Percentiles rank a stretch among this genome's conserved stretches.
These are phyloP conservation scores for Pocillopora meandrina DNA, from an alignment of 92 coral and sea anemone species.

Conservation along the genomic window DNA sequence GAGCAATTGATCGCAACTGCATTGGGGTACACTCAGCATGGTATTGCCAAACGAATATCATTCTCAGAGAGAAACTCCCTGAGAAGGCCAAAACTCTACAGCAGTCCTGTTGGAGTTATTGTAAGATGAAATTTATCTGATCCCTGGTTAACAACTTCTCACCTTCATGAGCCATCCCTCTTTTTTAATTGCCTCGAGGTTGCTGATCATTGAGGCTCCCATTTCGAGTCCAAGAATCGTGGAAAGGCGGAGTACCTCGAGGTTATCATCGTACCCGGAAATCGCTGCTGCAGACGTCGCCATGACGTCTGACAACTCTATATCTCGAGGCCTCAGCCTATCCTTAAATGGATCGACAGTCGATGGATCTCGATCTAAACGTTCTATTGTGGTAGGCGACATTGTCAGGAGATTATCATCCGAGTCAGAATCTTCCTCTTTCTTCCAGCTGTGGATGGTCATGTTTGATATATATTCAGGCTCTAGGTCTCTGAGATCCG, in stretches of 20 bases:
- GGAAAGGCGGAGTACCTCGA: not conserved
- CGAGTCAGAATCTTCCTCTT: not conserved
- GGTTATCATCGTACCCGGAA: conserved; percentile 21
- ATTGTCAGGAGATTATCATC: conserved; percentile 48
- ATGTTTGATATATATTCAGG: conserved; percentile 74
- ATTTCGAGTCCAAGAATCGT: conserved; percentile 14
- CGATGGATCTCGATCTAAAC: conserved; percentile 44
- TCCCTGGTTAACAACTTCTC: not conserved
- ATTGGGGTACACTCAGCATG: no score
- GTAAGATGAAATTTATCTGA: no score
- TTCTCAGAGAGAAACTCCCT: no score
- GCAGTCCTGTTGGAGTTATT: not conserved
- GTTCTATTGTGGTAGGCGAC: conserved; percentile 58
- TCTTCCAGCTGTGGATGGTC: conserved; percentile 65
- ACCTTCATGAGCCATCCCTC: not conserved
- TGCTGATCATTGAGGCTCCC: not conserved
- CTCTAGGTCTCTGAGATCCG: conserved; percentile 58
- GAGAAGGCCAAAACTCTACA: not conserved
- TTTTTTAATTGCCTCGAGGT: not conserved
- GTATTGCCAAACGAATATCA: not conserved
- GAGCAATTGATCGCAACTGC: no score
- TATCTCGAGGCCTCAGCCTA: conserved; percentile 29
- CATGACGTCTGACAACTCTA: conserved; percentile 82
- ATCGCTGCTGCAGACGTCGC: conserved; percentile 81
- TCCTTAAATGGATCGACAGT: conserved; percentile 40